Conservation (phyloP, 1,140 invertebrate genomes). For the Scaptomyza graminum region DNA sequence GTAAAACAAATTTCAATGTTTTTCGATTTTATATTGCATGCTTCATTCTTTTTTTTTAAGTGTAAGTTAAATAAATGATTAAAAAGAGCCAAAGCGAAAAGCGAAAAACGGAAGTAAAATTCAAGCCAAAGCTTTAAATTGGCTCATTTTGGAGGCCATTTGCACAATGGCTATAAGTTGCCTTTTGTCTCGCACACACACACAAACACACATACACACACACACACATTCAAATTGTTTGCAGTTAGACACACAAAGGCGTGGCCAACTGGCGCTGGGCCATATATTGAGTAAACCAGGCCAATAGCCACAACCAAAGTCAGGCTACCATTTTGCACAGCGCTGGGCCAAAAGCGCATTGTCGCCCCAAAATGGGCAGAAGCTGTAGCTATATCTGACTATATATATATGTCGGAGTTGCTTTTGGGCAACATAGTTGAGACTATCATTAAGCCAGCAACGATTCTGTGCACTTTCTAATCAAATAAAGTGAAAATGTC, state of each 20-base stretch:
- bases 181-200: slow-evolving; percentile 47
- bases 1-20: slow-evolving; percentile 43
- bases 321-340: background rate
- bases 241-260: slow-evolving; percentile 40
- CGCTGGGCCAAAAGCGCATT: background rate
- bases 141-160: slow-evolving; percentile 43
- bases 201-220: slow-evolving; percentile 21
- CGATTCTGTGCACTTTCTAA: slow-evolving; percentile 33
- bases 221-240: slow-evolving; percentile 36
- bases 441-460: slow-evolving; percentile 73
- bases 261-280: slow-evolving; percentile 64
- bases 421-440: slow-evolving; percentile 71
- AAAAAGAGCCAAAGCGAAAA: slow-evolving; percentile 25
- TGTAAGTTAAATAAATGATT: slow-evolving; percentile 63
- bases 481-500: background rate
- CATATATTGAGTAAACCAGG: slow-evolving; percentile 66
- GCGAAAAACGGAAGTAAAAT: slow-evolving; percentile 14
- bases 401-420: slow-evolving; percentile 17
- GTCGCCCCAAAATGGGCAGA: background rate
- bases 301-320: background rate
- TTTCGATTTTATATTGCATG: slow-evolving; percentile 23
- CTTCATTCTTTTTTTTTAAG: slow-evolving; percentile 44
- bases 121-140: slow-evolving; percentile 47
- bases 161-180: slow-evolving; percentile 52
- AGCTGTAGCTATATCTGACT: slow-evolving; percentile 17